Percentiles rank a stretch among this genome's conserved stretches.
phyloP scores from a whole-genome alignment of 2,113 vertebrate genomes.

The Carollia perspicillata region DNA sequence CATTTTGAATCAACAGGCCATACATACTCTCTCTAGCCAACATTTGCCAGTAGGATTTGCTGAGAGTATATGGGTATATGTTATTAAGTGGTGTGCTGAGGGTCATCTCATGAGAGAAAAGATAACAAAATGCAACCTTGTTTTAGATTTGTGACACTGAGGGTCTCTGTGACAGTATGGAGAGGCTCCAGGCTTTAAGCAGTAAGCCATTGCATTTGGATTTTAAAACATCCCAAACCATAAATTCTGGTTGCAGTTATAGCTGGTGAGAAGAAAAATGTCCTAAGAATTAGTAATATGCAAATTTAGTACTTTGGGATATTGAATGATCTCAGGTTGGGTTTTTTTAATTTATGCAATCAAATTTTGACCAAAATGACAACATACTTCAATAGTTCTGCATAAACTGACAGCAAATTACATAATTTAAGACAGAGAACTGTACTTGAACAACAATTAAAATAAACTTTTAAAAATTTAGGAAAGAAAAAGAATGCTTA shows the following conservation, averaged over 20 bases:
- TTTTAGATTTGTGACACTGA: conserved; percentile 49
- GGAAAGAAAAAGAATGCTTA: not conserved
- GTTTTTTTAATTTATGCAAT: conserved; percentile 52
- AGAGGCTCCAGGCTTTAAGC: conserved; percentile 44
- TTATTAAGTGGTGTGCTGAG: conserved; percentile 35
- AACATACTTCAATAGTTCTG: conserved; percentile 40
- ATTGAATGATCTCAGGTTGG: conserved; percentile 58
- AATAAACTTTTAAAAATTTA: not conserved
- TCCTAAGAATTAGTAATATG: conserved; percentile 62
- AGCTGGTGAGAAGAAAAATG: conserved; percentile 55
- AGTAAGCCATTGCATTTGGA: conserved; percentile 47
- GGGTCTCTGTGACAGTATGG: conserved; percentile 24
- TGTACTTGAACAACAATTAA: too few species aligned
- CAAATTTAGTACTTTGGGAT: conserved; percentile 65
- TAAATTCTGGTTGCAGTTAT: conserved; percentile 66
- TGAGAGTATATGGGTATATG: not conserved
- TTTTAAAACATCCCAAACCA: conserved; percentile 52
- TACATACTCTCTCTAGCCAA: not conserved
- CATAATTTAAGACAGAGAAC: too few species aligned
- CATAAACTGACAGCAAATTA: conserved; percentile 28
- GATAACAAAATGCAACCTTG: not conserved
- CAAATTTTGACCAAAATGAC: conserved; percentile 62
- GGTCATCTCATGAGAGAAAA: not conserved
- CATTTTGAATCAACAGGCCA: conserved; percentile 8
- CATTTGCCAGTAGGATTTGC: not conserved